These are phyloP conservation scores for Scaptomyza polygonia DNA, from an alignment of 2,888 invertebrate genomes.

Conservation along the genomic window DNA sequence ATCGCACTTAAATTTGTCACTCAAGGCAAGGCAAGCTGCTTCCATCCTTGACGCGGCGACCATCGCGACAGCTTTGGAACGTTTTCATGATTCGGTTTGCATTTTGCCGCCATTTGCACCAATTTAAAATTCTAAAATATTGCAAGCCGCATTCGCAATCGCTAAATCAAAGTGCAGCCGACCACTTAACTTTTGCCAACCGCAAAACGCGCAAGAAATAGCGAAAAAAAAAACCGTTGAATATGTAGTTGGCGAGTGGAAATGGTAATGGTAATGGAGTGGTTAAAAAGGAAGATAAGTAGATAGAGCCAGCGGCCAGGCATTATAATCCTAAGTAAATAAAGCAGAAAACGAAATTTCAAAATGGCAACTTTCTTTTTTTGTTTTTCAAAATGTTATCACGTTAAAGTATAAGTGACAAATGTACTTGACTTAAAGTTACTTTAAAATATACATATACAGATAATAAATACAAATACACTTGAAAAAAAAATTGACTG, in stretches of 20 bases:
- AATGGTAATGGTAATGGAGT: background rate
- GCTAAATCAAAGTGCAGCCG: constrained; percentile 66
- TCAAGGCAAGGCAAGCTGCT: constrained; percentile 41
- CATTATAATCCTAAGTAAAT: constrained; percentile 42
- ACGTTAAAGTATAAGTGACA: background rate
- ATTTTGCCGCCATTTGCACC: constrained; percentile 66
- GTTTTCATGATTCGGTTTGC: constrained; percentile 24
- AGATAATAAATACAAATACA: constrained; percentile 14
- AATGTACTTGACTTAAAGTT: background rate
- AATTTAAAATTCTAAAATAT: constrained; percentile 79
- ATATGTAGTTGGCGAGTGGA: constrained; percentile 8
- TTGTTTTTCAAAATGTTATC: constrained; percentile 26
- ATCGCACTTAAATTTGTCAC: constrained; percentile 76
- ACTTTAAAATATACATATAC: too few relatives aligned
- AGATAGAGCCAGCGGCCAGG: constrained; percentile 24
- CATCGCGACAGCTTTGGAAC: constrained; percentile 12
- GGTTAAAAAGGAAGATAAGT: background rate
- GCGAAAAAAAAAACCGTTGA: background rate
- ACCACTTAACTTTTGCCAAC: constrained; percentile 67
- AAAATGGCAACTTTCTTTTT: constrained; percentile 6
- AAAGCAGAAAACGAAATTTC: constrained; percentile 1
- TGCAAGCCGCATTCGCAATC: constrained; percentile 57
- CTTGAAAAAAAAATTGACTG: constrained; percentile 24
- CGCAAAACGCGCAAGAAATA: constrained; percentile 43
- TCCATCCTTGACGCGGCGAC: background rate